Evolutionary conservation across 2,113 vertebrate species (phyloP), one percentile per base, ranked within the genome.

Genomic region (Thamnaconus septentrionalis): DNA sequence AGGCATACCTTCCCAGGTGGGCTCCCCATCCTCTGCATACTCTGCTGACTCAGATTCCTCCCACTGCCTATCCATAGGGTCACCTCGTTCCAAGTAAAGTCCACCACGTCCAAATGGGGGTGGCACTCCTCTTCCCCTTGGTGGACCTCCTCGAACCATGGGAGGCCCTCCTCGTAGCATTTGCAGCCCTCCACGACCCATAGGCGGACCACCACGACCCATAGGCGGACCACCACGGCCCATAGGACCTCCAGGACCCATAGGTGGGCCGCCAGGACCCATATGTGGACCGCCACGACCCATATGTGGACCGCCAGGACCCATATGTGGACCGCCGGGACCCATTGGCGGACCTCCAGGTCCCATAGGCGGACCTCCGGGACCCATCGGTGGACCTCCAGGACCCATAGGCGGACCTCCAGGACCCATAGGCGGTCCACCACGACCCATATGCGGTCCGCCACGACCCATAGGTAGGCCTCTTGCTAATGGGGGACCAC

Each of bases 21-120:
- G 75, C 58, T 95, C 93, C 58, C 84, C 78, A 66, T 96, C 93
- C 59, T 93, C 92, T 62, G 86, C 91, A 85, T 93, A 96, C 58
- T 95, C 93, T 1, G 66, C 83, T 55, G 83, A 64, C 11, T 93
- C 93, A 56, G 79, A 76, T 8, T 95, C 94, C 77, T 92, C 92
- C 96, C 96, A 98, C 52, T 93, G 92, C 41, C 85, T 89, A 0
- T 94, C 94, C 83, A 92, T 84, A 91, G 54, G 92, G 75, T 88
- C 93, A 85, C 93, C 93, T 66, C 88, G 18, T 88, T 8, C 93
- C 93, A 54, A 76, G 61, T 4, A 9, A 6, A 44, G 90, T 76
- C 83, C 92, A 80, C 92, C 93, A 50, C 87, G 9, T 57, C 53
- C 66, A 59, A 71, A 41, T 2, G 10, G 54, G 8, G 41, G 54